Conservation (phyloP, 1,140 invertebrate genomes). For the Drosophila pseudoananassae region DNA sequence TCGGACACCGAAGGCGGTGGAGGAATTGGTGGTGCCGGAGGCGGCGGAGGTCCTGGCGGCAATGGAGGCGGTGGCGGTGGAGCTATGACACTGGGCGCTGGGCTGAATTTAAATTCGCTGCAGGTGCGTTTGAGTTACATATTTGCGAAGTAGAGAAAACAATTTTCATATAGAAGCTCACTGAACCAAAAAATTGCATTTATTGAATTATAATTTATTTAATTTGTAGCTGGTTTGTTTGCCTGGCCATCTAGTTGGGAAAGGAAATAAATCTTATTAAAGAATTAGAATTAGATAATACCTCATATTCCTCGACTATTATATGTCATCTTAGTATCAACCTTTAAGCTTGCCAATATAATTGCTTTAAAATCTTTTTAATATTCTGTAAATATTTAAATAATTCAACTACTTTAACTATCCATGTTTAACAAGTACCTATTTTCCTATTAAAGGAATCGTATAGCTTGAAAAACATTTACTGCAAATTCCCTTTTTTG, state of each 20-base stretch:
- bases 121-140: slow-evolving; percentile 54
- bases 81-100: slow-evolving; percentile 47
- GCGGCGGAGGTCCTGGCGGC: background rate
- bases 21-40: slow-evolving; percentile 6
- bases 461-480: slow-evolving; percentile 9
- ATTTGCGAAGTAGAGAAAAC: slow-evolving; percentile 22
- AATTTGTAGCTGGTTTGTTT: background rate
- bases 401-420: background rate
- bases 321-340: background rate
- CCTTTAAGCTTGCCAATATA: background rate
- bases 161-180: slow-evolving; percentile 11
- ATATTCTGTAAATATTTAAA: background rate
- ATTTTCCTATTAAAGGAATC: slow-evolving; percentile 9
- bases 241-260: background rate
- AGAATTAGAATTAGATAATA: background rate
- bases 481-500: slow-evolving; percentile 9
- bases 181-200: background rate
- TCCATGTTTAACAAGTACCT: slow-evolving; percentile 1
- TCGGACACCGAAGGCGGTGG: slow-evolving; percentile 70
- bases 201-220: background rate
- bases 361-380: background rate
- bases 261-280: background rate
- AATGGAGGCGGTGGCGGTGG: slow-evolving; percentile 12
- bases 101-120: slow-evolving; percentile 73
- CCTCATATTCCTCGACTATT: background rate